Evolutionary conservation across 2,113 vertebrate genomes (phyloP).

Genomic region (Paradoxurus hermaphroditus): DNA sequence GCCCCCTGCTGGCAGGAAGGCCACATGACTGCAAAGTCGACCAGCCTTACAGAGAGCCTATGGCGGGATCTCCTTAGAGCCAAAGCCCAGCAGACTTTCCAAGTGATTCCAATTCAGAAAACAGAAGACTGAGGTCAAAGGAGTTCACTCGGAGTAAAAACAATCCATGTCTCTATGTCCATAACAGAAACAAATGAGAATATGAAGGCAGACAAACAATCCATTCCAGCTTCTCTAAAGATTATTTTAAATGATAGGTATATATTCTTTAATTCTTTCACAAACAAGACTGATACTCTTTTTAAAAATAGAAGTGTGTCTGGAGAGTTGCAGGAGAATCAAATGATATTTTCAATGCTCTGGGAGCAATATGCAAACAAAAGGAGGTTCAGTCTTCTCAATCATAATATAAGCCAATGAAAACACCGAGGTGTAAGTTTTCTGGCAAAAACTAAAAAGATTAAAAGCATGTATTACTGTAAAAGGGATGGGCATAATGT

Average conservation of each 20-base stretch:
- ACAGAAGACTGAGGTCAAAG: slow-evolving; percentile 22
- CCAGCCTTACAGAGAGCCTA: background rate
- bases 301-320: background rate
- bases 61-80: background rate
- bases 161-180: background rate
- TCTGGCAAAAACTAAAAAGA: slow-evolving; percentile 19
- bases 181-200: slow-evolving; percentile 36
- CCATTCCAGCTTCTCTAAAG: background rate
- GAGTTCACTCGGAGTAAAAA: background rate
- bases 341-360: background rate
- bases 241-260: background rate
- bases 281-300: background rate
- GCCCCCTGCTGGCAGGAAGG: background rate
- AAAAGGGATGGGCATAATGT: background rate
- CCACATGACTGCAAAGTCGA: accelerated
- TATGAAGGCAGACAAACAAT: background rate
- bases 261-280: background rate
- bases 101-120: slow-evolving; percentile 34
- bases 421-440: background rate
- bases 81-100: background rate
- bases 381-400: background rate
- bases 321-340: background rate
- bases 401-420: background rate
- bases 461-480: slow-evolving; percentile 8
- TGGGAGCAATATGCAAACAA: background rate